Evolutionary conservation across 2,113 vertebrate species (phyloP), one percentile per base, ranked within the genome.

Genomic region (Pachyramphus minor): DNA sequence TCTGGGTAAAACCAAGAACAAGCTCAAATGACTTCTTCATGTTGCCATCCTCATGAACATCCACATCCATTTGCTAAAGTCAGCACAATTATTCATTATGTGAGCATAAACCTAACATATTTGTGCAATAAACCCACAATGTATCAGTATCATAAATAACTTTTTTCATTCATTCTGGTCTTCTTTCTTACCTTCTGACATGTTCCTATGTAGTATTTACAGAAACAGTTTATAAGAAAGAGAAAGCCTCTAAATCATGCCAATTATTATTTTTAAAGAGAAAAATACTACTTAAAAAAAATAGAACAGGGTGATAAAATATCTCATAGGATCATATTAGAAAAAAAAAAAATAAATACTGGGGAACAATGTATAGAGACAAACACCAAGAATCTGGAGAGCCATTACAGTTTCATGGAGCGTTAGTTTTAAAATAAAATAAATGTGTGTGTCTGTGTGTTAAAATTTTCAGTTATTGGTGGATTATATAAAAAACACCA

Each of bases 401-500:
- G 82, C 1, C 0, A 25, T 19, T 75, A 47, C 49, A 45, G 5
- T 71, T 88, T 75, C 63, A 63, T 72, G 28, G 76, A 39, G 2
- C 11, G 7, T 0, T 64, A 18, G 7, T 41, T 47, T 78, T 5
- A 0, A 14, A 37, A 69, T n/a, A 4, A n/a, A 20, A 52, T 28
- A 27, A 27, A 2, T 39, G 1, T 5, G 18, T 18, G 30, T 55
- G 18, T 33, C 6, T 33, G 53, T 7, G 20, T 56, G 31, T 39
- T 30, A 78, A 82, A 62, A 64, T 72, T 47, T 79, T 67, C 5
- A 50, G 37, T 20, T 71, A 28, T 39, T 62, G 9, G 2, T 8
- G 68, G 10, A 63, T 78, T 55, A 27, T 21, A 42, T 24, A 39
- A 78, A 69, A 50, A 22, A 0, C 0, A 1, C 1, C 14, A 39